These are phyloP conservation scores for Hassar affinis DNA, from an alignment of 2,113 vertebrate genomes.

Conservation along the genomic window DNA sequence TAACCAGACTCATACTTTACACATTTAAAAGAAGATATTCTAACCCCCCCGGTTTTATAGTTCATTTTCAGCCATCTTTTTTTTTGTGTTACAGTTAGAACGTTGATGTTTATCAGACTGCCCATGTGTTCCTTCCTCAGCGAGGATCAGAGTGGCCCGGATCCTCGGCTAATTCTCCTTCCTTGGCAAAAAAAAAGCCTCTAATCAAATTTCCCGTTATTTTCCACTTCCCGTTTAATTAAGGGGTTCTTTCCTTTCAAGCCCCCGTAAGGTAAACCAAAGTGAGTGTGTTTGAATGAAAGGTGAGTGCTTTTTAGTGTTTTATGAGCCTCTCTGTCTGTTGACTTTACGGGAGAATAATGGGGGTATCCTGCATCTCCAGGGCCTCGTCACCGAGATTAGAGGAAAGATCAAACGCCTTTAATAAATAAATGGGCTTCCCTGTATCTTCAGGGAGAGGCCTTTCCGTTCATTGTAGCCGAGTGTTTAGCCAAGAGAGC, in stretches of 20 bases:
- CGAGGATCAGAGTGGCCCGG: neutral
- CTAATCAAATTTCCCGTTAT: conserved; percentile 33
- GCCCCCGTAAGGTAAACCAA: conserved; percentile 43
- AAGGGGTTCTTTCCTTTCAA: conserved; percentile 45
- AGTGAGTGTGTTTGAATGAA: conserved; percentile 44
- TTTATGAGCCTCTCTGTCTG: conserved; percentile 44
- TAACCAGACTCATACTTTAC: neutral
- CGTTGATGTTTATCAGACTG: neutral
- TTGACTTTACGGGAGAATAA: conserved; percentile 47
- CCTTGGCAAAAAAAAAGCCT: conserved; percentile 33
- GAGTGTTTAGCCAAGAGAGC: conserved; percentile 68
- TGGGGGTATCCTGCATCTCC: conserved; percentile 35
- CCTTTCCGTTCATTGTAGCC: conserved; percentile 65
- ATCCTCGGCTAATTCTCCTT: neutral
- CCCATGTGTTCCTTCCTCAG: neutral
- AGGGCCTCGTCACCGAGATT: conserved; percentile 42
- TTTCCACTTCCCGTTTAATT: conserved; percentile 46
- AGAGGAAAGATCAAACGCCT: conserved; percentile 51
- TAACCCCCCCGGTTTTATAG: no score
- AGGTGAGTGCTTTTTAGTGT: conserved; percentile 47
- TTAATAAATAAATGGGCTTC: conserved; percentile 16
- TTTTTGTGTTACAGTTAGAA: neutral
- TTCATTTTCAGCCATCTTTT: neutral
- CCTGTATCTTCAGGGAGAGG: conserved; percentile 58
- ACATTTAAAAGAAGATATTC: neutral